A percentile compares a stretch with the other conserved stretches of the same genome.
phyloP scores from a whole-genome alignment of 1,140 invertebrate genomes.

The Aphidius ervi region DNA sequence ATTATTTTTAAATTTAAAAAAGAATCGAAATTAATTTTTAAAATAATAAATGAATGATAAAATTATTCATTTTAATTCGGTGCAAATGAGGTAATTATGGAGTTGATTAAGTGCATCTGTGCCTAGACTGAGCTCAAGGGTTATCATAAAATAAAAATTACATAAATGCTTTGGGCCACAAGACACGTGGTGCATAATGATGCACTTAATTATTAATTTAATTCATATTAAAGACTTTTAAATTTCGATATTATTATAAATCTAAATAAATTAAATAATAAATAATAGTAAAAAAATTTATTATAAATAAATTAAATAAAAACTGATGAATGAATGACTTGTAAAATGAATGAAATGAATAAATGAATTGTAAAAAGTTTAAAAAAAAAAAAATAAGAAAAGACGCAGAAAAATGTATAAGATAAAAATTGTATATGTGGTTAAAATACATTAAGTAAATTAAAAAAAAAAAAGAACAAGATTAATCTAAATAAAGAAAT shows the following conservation, averaged over 20 bases:
- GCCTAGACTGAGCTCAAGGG: slow-evolving; percentile 47
- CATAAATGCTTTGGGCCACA: slow-evolving; percentile 30
- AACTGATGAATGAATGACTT: slow-evolving; percentile 6
- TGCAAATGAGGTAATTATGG: slow-evolving; percentile 15
- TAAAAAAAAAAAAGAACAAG: slow-evolving; percentile 11
- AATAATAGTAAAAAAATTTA: slow-evolving; percentile 25
- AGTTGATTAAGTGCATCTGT: slow-evolving; percentile 11
- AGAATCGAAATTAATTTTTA: not conserved
- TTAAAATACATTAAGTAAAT: slow-evolving; percentile 1
- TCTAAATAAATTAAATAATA: slow-evolving; percentile 12
- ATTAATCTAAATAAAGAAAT: slow-evolving; percentile 4
- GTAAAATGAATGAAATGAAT: slow-evolving; percentile 1
- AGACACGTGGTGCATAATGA: slow-evolving; percentile 36
- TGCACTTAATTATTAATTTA: not conserved
- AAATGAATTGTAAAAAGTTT: slow-evolving; percentile 18
- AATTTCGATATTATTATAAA: slow-evolving; percentile 5
- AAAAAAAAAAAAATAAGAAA: slow-evolving; percentile 20
- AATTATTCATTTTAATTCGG: slow-evolving; percentile 14
- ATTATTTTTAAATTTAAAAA: not conserved
- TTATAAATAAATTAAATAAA: slow-evolving; percentile 25
- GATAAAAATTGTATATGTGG: slow-evolving; percentile 19
- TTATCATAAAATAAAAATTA: not conserved
- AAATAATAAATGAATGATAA: not conserved
- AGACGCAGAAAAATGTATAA: slow-evolving; percentile 7
- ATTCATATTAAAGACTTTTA: not conserved